Conservation (phyloP, 2,888 invertebrate species). For the Junonia oenone region DNA sequence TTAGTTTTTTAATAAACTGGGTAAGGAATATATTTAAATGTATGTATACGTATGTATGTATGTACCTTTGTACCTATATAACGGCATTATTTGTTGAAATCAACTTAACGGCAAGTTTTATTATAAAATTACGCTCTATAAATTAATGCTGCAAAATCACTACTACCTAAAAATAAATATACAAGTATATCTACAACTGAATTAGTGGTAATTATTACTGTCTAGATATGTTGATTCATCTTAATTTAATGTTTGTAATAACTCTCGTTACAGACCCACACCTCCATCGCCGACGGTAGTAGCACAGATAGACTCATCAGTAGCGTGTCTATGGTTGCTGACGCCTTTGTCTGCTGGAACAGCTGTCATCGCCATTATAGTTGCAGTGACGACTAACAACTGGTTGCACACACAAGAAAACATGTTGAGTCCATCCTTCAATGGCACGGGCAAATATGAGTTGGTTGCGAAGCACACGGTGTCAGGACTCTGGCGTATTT, state of each 20-base stretch:
- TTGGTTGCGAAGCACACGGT: constrained; percentile 86
- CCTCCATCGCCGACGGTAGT: constrained; percentile 69
- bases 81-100: too few species aligned
- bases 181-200: too few species aligned
- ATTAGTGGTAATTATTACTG: too few species aligned
- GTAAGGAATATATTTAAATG: too few species aligned
- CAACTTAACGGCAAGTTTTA: too few species aligned
- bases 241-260: neutral
- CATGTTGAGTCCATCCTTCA: constrained; percentile 87
- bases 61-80: too few species aligned
- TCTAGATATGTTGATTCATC: neutral
- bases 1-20: too few species aligned
- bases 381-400: constrained; percentile 88
- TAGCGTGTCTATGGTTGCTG: constrained; percentile 81
- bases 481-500: constrained; percentile 90
- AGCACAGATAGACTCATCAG: constrained; percentile 78
- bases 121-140: too few species aligned
- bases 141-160: too few species aligned
- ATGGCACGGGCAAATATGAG: constrained; percentile 86
- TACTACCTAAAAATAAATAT: too few species aligned
- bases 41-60: too few species aligned
- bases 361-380: constrained; percentile 84
- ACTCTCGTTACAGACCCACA: constrained; percentile 50
- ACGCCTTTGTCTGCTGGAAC: constrained; percentile 84
- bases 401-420: constrained; percentile 94